Percentiles rank a stretch among this genome's conserved stretches.
These are phyloP conservation scores for Clarias pachynema DNA, from an alignment of 2,797 vertebrate genomes.

Conservation along the genomic window DNA sequence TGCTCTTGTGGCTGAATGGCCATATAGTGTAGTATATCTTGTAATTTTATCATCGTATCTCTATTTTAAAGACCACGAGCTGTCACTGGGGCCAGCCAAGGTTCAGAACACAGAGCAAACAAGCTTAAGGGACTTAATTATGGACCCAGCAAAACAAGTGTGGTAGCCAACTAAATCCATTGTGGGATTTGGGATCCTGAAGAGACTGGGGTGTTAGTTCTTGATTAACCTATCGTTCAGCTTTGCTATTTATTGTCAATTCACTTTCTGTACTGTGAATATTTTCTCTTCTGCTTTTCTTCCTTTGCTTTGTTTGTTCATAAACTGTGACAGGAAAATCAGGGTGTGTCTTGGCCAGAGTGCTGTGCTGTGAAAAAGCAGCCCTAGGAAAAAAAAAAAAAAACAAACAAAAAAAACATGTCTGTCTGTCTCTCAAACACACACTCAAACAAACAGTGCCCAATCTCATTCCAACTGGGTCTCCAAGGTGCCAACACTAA, in stretches of 20 bases:
- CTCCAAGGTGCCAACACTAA: slow-evolving; percentile 32
- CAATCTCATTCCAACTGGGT: slow-evolving; percentile 37
- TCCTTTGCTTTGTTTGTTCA: slow-evolving; percentile 9
- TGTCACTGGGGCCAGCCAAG: too few species aligned
- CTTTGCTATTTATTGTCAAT: not conserved
- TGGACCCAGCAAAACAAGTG: not conserved
- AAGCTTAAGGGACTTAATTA: not conserved
- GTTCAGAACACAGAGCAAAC: not conserved
- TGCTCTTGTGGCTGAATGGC: not conserved
- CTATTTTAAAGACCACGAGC: not conserved
- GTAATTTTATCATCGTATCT: not conserved
- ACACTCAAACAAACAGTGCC: not conserved
- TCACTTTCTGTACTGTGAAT: not conserved
- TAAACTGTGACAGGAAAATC: slow-evolving; percentile 34
- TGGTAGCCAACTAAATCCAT: not conserved
- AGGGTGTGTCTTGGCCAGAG: not conserved
- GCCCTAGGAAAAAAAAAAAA: slow-evolving; percentile 16
- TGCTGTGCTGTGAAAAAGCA: slow-evolving; percentile 28
- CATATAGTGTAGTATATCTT: not conserved
- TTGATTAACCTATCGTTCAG: not conserved
- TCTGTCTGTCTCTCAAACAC: not conserved
- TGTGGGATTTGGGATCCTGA: not conserved
- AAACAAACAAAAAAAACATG: too few species aligned
- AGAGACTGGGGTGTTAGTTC: not conserved
- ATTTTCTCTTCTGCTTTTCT: not conserved